Conservation (phyloP, 1,140 invertebrate genomes). For the Onthophagus taurus region DNA sequence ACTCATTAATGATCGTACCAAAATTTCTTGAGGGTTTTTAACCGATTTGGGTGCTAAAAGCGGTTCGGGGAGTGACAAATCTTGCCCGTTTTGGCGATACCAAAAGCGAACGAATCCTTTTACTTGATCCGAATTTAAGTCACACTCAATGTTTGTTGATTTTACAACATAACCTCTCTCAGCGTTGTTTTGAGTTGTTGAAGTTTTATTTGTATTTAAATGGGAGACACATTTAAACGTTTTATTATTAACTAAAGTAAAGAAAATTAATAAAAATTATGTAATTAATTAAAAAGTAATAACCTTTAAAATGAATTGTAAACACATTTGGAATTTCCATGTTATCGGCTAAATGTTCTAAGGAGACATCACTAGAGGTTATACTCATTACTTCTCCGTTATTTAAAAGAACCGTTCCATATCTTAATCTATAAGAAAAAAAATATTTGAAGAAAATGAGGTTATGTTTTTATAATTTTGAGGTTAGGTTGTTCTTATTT, state of each 20-base stretch:
- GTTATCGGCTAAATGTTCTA: conserved; percentile 2
- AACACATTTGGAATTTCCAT: conserved; percentile 4
- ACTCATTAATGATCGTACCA: conserved; percentile 41
- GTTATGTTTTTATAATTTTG: neutral
- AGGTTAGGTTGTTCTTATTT: conserved; percentile 13
- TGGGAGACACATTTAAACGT: conserved; percentile 2
- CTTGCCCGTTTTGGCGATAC: neutral
- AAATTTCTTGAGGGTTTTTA: conserved; percentile 15
- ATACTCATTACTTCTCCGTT: neutral
- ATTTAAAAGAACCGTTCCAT: neutral
- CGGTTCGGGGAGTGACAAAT: neutral
- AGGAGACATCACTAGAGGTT: conserved; percentile 1
- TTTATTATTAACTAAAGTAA: neutral
- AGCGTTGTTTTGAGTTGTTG: neutral
- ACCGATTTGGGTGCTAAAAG: neutral
- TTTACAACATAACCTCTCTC: neutral
- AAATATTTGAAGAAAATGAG: neutral
- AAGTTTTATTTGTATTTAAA: conserved; percentile 1
- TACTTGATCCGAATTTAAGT: conserved; percentile 5
- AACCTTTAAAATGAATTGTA: conserved; percentile 4
- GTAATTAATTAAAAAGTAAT: neutral
- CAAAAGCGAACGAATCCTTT: neutral
- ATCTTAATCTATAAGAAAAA: conserved; percentile 1
- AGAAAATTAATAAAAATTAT: neutral
- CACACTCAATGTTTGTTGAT: neutral